Percentiles rank a stretch among this genome's conserved stretches.
These are phyloP conservation scores for Morelia viridis DNA, from an alignment of 2,797 vertebrate species.

Conservation along the genomic window DNA sequence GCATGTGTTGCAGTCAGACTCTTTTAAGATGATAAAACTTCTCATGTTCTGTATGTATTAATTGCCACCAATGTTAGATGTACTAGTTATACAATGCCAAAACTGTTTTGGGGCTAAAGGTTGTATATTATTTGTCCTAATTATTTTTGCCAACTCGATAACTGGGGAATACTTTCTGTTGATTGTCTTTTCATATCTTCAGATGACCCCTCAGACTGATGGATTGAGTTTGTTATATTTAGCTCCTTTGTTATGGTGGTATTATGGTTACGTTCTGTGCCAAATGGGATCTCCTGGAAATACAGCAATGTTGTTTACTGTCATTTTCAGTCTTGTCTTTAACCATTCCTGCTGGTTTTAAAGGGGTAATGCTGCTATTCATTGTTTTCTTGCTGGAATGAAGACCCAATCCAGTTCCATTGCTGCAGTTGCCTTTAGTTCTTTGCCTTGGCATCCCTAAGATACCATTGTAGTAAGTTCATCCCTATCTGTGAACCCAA, in stretches of 20 bases:
- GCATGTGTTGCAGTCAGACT: neutral
- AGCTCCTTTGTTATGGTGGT: slow-evolving; percentile 42
- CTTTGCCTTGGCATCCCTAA: neutral
- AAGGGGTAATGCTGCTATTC: neutral
- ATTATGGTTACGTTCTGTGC: neutral
- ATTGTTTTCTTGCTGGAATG: neutral
- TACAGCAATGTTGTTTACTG: neutral
- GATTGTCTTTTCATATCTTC: slow-evolving; percentile 56
- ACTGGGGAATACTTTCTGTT: slow-evolving; percentile 63
- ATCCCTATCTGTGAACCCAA: neutral
- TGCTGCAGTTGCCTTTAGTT: neutral
- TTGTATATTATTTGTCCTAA: slow-evolving; percentile 56
- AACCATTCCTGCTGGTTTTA: neutral
- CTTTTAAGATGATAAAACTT: neutral
- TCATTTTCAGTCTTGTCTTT: neutral
- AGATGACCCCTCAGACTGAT: slow-evolving; percentile 51
- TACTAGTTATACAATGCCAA: slow-evolving; percentile 34
- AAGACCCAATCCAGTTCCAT: neutral
- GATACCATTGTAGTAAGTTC: neutral
- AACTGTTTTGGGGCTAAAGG: slow-evolving; percentile 57
- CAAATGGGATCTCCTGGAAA: neutral
- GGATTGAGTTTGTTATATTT: slow-evolving; percentile 47
- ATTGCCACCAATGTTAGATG: neutral
- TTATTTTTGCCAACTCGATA: slow-evolving; percentile 52
- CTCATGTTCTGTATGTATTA: neutral